These are phyloP conservation scores for Lindbergichthys nudifrons DNA, from an alignment of 2,797 vertebrate species.

Conservation along the genomic window DNA sequence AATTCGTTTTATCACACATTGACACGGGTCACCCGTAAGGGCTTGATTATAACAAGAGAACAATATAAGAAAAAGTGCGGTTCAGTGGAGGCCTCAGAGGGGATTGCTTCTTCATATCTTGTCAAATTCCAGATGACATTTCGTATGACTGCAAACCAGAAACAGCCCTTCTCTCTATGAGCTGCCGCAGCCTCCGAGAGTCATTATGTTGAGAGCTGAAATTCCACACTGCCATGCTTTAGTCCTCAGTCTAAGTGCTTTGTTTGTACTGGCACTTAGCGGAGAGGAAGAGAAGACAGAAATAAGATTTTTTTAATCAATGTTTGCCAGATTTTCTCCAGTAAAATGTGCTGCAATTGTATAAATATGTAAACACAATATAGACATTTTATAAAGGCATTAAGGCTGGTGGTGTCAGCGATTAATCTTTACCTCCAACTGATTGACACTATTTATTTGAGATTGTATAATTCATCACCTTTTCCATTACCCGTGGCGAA, in stretches of 20 bases:
- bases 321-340: slow-evolving; percentile 24
- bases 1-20: slow-evolving; percentile 85
- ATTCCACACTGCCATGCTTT: slow-evolving; percentile 75
- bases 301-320: slow-evolving; percentile 66
- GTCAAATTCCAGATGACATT: slow-evolving; percentile 86
- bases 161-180: slow-evolving; percentile 74
- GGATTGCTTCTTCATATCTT: slow-evolving; percentile 82
- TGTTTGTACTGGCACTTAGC: slow-evolving; percentile 78
- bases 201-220: slow-evolving; percentile 76
- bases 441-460: slow-evolving; percentile 71
- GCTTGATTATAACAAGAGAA: slow-evolving; percentile 78
- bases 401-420: slow-evolving; percentile 38
- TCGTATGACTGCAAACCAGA: slow-evolving; percentile 84
- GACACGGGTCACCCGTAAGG: slow-evolving; percentile 80
- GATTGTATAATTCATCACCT: slow-evolving; percentile 69
- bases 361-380: slow-evolving; percentile 40
- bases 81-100: slow-evolving; percentile 79
- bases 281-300: slow-evolving; percentile 52
- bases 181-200: slow-evolving; percentile 75
- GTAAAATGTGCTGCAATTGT: slow-evolving; percentile 43
- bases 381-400: slow-evolving; percentile 38
- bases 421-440: slow-evolving; percentile 62
- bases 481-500: slow-evolving; percentile 64
- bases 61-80: slow-evolving; percentile 81
- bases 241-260: slow-evolving; percentile 66